These are phyloP conservation scores for Magallana ariakensis DNA, from an alignment of 1,140 invertebrate species.

Conservation along the genomic window DNA sequence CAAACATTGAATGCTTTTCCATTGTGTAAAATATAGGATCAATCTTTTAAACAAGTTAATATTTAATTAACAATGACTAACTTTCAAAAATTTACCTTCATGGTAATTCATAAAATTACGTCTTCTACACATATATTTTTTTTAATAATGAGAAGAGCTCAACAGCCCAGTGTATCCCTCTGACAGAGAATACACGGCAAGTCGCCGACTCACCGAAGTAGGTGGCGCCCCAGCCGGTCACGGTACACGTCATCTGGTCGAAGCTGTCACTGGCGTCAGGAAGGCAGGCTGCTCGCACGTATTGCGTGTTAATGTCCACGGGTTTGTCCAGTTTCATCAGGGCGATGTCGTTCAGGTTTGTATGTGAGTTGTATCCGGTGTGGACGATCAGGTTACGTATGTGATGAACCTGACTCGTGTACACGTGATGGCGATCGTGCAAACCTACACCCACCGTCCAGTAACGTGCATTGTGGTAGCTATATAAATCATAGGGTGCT, in stretches of 20 bases:
- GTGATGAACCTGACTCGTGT: conserved; percentile 58
- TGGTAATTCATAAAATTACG: too few species aligned
- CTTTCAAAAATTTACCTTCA: too few species aligned
- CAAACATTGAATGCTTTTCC: not conserved
- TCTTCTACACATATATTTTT: too few species aligned
- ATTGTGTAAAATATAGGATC: too few species aligned
- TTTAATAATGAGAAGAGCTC: too few species aligned
- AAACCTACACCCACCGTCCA: conserved; percentile 67
- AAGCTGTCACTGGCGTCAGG: conserved; percentile 58
- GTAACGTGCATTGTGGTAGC: conserved; percentile 46
- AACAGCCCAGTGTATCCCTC: too few species aligned
- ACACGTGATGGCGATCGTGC: conserved; percentile 58
- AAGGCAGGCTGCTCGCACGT: conserved; percentile 62
- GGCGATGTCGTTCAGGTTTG: conserved; percentile 67
- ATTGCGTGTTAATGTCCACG: conserved; percentile 50
- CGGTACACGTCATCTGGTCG: conserved; percentile 63
- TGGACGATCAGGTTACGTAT: conserved; percentile 59
- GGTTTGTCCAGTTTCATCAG: conserved; percentile 65
- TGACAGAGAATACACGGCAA: too few species aligned
- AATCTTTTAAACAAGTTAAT: too few species aligned
- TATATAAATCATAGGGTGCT: not conserved
- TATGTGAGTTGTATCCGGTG: conserved; percentile 53
- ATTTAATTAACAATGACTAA: too few species aligned
- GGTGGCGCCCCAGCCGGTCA: conserved; percentile 67
- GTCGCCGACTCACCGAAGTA: conserved; percentile 54